Evolutionary conservation across 2,113 vertebrate genomes (phyloP), one percentile per base, ranked within the genome.

Genomic region (Anarrhichthys ocellatus): DNA sequence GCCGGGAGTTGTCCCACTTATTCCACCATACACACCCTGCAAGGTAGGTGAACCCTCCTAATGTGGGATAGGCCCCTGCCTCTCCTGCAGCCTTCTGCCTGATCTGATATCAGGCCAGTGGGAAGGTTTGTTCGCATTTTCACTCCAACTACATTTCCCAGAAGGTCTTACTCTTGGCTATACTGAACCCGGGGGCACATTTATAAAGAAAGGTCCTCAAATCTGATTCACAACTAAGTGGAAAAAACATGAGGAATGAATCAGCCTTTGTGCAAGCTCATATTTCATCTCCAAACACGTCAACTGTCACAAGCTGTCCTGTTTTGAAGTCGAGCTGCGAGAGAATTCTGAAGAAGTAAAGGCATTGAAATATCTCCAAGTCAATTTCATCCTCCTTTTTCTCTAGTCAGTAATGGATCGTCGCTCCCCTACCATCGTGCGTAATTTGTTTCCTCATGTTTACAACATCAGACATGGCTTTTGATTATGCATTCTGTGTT

Each of bases 1-100:
- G 91, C 89, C 85, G 94, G 94, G 94, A 95, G 92, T 93, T 93
- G 94, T 91, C 93, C 94, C 92, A 95, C 92, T 95, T 95, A 92
- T 93, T 95, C 82, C 80, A 73, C 88, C 87, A 85, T 89, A 91
- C 88, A 92, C 91, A 81, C 86, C 79, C 64, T 85, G 91, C 90
- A 87, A 93, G 84, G 76, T 92, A 92, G 92, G 90, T 95, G 92
- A 93, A 92, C 88, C 81, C 82, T 83, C 87, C 90, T 91, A 89
- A 87, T 87, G 88, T 85, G 81, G 85, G 87, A 92, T 82, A 81
- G 87, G 78, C 70, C 75, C 76, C 59, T 86, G 78, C 64, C 84
- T 88, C 76, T 91, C 73, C 78, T 82, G 80, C 86, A 82, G 80
- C 76, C 52, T 27, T 82, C 82, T 87, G 90, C 88, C 85, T 76